These are phyloP conservation scores for Andrena camellia DNA, from an alignment of 2,888 invertebrate genomes.

Conservation along the genomic window DNA sequence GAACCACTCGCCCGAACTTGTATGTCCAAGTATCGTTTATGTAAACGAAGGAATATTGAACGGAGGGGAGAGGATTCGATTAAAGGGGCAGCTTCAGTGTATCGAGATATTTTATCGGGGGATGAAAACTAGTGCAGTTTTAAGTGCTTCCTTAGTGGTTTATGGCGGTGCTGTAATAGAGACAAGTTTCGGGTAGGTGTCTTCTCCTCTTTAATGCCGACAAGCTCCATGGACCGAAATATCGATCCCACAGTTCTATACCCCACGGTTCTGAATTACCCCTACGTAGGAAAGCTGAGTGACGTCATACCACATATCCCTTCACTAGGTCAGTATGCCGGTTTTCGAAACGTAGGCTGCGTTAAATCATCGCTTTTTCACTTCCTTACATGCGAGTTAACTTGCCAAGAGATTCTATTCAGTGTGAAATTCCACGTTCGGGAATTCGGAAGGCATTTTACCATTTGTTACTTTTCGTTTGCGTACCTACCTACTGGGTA, in stretches of 20 bases:
- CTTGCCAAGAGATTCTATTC: background rate
- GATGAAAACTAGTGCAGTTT: background rate
- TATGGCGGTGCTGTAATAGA: background rate
- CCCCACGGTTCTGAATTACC: constrained; percentile 76
- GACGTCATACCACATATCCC: constrained; percentile 81
- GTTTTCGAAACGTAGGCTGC: constrained; percentile 49
- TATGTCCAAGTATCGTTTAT: background rate
- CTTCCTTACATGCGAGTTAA: background rate
- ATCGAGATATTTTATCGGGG: too few relatives aligned
- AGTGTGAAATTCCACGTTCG: too few relatives aligned
- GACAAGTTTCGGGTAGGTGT: constrained; percentile 39
- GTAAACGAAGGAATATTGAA: background rate
- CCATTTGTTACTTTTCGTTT: background rate
- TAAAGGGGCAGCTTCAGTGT: background rate
- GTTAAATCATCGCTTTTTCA: background rate
- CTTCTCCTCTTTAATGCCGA: constrained; percentile 76
- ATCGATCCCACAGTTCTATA: constrained; percentile 79
- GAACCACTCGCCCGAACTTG: background rate
- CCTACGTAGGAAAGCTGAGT: constrained; percentile 74
- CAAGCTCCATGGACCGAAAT: constrained; percentile 78
- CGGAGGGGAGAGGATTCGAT: background rate
- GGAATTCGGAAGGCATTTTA: too few relatives aligned
- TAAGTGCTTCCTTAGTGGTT: background rate
- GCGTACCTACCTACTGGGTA: background rate
- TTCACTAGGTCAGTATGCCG: constrained; percentile 82